Percentiles rank a stretch among this genome's conserved stretches.
Conservation (phyloP, 2,797 vertebrate species). For the Sebastes baramenuke region DNA sequence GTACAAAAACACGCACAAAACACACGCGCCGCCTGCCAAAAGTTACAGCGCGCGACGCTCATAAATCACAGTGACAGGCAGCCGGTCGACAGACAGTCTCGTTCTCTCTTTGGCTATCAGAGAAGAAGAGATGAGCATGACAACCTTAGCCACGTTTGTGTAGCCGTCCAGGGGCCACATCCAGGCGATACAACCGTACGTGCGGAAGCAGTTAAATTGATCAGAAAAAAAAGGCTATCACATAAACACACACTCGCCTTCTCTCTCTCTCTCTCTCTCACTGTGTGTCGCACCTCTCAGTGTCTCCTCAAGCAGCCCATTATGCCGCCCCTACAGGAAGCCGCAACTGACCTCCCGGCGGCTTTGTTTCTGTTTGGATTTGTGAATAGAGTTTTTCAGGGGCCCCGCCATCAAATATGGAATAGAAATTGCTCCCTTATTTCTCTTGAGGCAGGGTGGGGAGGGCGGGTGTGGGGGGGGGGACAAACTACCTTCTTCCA, state of each 20-base stretch:
- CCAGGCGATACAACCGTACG: conserved; percentile 83
- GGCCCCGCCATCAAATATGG: conserved; percentile 93
- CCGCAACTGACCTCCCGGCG: conserved; percentile 92
- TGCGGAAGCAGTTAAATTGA: conserved; percentile 93
- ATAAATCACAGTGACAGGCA: conserved; percentile 97
- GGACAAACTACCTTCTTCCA: conserved; percentile 45
- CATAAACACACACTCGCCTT: conserved; percentile 47
- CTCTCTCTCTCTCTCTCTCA: background rate
- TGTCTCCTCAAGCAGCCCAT: conserved; percentile 91
- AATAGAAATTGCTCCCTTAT: conserved; percentile 99
- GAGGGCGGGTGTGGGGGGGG: conserved; percentile 3
- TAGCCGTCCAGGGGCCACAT: conserved; percentile 81
- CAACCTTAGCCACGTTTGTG: conserved; percentile 39
- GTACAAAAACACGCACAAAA: conserved; percentile 60
- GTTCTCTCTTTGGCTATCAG: conserved; percentile 42
- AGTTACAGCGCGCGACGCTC: conserved; percentile 88
- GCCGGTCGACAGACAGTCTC: conserved; percentile 71
- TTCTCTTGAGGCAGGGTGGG: conserved; percentile 90
- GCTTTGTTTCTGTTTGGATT: conserved; percentile 99
- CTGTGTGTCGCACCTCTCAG: conserved; percentile 47
- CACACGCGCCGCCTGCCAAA: conserved; percentile 60
- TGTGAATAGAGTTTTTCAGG: conserved; percentile 98
- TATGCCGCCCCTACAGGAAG: conserved; percentile 93
- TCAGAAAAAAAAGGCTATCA: conserved; percentile 84
- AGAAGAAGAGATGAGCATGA: conserved; percentile 38